Base-by-base conservation (phyloP, 2,888 invertebrate species). In the Gerris lacustris region DNA sequence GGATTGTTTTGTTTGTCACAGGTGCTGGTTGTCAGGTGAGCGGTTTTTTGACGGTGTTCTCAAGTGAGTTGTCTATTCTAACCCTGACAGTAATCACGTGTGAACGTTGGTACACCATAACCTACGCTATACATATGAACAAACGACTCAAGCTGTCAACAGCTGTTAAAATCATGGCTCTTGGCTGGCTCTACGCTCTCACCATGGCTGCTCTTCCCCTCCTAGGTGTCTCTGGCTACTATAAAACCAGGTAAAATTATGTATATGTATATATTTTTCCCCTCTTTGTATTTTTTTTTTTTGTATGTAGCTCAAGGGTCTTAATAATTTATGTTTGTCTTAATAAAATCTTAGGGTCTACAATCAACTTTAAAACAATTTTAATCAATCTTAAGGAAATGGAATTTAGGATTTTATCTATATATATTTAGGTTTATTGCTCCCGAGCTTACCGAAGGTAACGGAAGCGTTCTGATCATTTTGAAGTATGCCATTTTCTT, bases 21-120 rank as follows among this genome's bases (percentile, higher is more conserved):
- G 83, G 86, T 71, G 79, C 80, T 75, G 87, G 87, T 1, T 88
- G 88, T 77, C 81, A 83, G 74, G 81, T 86, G 17, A 86, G 87
- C 0, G 88, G 88, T 0, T 87, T 87, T 77, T 80, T 88, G 68
- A 86, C 86, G 0, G 84, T 86, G 9, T 86, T 87, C 77, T 85
- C 86, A 45, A 84, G 85, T 71, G 85, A 87, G 76, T 81, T 88
- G 67, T 87, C 87, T 69, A 86, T 88, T 5, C 86, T 86, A 79
- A 87, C 87, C 0, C 80, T 88, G 76, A 84, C 86, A 0, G 82
- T 88, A 62, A 87, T 88, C 75, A 87, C 87, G 0, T 81, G 85
- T 66, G 87, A 87, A 78, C 80, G 87, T 6, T 83, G 83, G 83
- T 83, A 82, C 76, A 84, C 85, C 70, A 85, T 86, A 73, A 85